Evolutionary conservation across 53 echinoderm and acorn worm species (phyloP).

Genomic region (Crossaster papposus): DNA sequence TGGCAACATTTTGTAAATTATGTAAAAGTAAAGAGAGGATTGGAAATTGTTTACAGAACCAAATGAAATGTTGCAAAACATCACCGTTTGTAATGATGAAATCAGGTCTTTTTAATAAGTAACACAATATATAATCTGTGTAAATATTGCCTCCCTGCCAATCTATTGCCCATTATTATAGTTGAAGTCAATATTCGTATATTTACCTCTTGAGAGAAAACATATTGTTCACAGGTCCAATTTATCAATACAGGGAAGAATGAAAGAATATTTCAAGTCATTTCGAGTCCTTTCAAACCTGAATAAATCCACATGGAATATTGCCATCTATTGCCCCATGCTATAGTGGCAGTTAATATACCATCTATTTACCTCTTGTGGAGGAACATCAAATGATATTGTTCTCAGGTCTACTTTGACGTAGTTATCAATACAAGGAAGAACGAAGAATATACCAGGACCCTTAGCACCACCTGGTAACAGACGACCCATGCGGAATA

Average conservation of each 20-base stretch:
- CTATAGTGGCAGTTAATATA: not conserved
- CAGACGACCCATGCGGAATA: conserved; percentile 94
- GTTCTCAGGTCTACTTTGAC: conserved; percentile 99
- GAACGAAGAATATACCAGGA: conserved; percentile 97
- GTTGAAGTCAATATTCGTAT: not conserved
- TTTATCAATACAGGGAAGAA: not conserved
- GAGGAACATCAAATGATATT: conserved; percentile 98
- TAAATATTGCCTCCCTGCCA: no score
- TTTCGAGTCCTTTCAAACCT: not conserved
- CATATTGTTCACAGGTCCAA: not conserved
- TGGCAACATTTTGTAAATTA: not conserved
- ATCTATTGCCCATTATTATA: no score
- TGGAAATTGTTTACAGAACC: no score
- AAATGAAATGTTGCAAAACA: no score
- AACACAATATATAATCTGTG: no score
- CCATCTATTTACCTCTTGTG: conserved; percentile 84
- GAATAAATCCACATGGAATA: not conserved
- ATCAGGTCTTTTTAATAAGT: no score
- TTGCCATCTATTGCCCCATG: not conserved
- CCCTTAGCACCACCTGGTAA: conserved; percentile 96
- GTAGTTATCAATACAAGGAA: conserved; percentile 99
- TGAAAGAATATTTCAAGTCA: not conserved
- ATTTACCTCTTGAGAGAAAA: not conserved
- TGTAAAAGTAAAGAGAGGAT: not conserved
- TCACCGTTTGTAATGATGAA: no score